phyloP scores from a whole-genome alignment of 2,888 invertebrate species.

The Biston stratarius region DNA sequence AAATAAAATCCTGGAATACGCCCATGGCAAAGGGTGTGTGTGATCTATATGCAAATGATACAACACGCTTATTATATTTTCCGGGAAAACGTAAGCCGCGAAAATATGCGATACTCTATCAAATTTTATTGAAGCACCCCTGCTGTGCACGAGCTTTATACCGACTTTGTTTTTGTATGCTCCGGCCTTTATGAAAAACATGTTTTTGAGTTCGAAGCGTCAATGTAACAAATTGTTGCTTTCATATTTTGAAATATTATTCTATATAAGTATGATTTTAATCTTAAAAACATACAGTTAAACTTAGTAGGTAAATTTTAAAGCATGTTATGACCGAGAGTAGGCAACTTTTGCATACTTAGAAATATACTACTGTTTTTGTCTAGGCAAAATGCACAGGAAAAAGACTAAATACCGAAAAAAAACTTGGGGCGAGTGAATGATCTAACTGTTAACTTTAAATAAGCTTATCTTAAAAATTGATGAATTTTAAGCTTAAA shows the following conservation, averaged over 20 bases:
- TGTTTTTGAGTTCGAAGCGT: conserved; percentile 51
- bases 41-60: conserved; percentile 86
- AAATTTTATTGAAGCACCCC: conserved; percentile 72
- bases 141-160: conserved; percentile 57
- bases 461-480: neutral
- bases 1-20: conserved; percentile 35
- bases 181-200: conserved; percentile 59
- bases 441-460: neutral
- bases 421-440: neutral
- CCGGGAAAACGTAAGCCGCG: conserved; percentile 71
- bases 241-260: neutral
- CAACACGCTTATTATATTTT: conserved; percentile 85
- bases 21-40: conserved; percentile 40
- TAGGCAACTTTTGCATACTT: too few relatives aligned
- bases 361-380: too few relatives aligned
- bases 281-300: too few relatives aligned
- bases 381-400: too few relatives aligned
- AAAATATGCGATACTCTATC: conserved; percentile 75
- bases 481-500: neutral
- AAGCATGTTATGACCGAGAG: too few relatives aligned
- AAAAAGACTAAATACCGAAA: neutral
- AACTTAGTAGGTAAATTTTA: too few relatives aligned
- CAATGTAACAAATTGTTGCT: conserved; percentile 54
- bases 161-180: conserved; percentile 46
- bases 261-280: neutral